Conservation (phyloP, 2,113 vertebrate species). For the Monarcha castaneiventris region DNA sequence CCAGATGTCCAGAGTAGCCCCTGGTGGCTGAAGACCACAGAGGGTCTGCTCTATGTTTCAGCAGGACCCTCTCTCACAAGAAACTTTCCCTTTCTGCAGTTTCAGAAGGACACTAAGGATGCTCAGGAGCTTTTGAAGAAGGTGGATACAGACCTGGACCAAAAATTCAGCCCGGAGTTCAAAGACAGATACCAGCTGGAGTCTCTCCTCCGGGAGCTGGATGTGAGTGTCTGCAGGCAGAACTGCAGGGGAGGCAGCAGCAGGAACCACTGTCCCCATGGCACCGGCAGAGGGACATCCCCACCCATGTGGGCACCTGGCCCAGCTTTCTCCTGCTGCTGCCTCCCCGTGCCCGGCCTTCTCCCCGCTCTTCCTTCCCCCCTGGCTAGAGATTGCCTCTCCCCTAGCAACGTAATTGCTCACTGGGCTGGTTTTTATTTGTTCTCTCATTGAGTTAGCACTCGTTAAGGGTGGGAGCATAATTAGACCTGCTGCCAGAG, state of each 20-base stretch:
- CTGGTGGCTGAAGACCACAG: neutral
- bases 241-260: neutral
- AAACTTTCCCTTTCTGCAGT: slow-evolving; percentile 71
- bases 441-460: neutral
- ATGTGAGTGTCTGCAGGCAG: slow-evolving; percentile 75
- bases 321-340: neutral
- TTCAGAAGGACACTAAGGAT: slow-evolving; percentile 87
- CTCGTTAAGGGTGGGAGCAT: slow-evolving; percentile 4
- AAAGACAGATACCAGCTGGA: slow-evolving; percentile 94
- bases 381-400: slow-evolving; percentile 33
- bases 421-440: slow-evolving; percentile 44
- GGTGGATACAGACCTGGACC: slow-evolving; percentile 87
- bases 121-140: slow-evolving; percentile 89
- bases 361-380: slow-evolving; percentile 1
- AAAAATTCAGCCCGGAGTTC: slow-evolving; percentile 93
- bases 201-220: slow-evolving; percentile 83
- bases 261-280: neutral
- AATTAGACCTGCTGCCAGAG: slow-evolving; percentile 27
- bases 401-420: slow-evolving; percentile 29
- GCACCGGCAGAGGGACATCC: neutral
- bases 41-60: neutral
- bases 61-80: neutral
- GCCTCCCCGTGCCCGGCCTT: neutral
- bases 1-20: neutral
- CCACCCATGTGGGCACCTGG: neutral